A percentile compares a stretch with the other conserved stretches of the same genome.
Evolutionary conservation across 2,888 invertebrate genomes (phyloP).

Genomic region (Nipponacmea schrenckii): DNA sequence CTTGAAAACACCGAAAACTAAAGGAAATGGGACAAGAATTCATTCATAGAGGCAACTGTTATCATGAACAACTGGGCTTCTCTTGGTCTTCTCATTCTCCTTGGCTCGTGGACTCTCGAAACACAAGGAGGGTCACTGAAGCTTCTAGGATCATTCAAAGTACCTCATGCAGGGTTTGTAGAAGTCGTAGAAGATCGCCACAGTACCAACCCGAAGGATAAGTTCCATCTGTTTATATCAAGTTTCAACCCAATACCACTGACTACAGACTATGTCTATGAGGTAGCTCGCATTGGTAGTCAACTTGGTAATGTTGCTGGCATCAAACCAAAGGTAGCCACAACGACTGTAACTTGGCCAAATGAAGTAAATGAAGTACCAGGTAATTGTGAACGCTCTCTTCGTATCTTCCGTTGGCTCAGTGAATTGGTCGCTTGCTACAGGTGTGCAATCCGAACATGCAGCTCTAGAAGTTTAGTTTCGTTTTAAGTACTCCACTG

Average conservation of each 20-base stretch:
- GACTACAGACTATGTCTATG: constrained; percentile 20
- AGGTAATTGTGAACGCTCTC: constrained; percentile 2
- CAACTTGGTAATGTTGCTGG: constrained; percentile 13
- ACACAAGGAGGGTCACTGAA: background rate
- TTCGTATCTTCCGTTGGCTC: background rate
- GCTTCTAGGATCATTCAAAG: constrained; percentile 27
- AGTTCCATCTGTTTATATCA: constrained; percentile 21
- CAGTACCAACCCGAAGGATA: background rate
- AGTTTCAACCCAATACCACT: constrained; percentile 22
- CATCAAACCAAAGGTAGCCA: background rate
- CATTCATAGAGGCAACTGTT: no score
- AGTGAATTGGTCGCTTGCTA: background rate
- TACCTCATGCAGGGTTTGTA: constrained; percentile 31
- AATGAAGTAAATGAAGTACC: constrained; percentile 25
- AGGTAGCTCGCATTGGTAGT: constrained; percentile 22
- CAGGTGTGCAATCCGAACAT: no score
- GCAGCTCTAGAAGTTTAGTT: no score
- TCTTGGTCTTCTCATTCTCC: no score
- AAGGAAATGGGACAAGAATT: no score
- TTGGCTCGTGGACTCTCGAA: no score
- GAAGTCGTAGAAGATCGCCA: constrained; percentile 26
- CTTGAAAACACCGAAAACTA: no score
- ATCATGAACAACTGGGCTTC: no score
- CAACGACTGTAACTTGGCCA: constrained; percentile 24
- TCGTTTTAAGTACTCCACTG: no score